phyloP scores from a whole-genome alignment of 2,797 vertebrate species.

The Arrhamphus sclerolepis region DNA sequence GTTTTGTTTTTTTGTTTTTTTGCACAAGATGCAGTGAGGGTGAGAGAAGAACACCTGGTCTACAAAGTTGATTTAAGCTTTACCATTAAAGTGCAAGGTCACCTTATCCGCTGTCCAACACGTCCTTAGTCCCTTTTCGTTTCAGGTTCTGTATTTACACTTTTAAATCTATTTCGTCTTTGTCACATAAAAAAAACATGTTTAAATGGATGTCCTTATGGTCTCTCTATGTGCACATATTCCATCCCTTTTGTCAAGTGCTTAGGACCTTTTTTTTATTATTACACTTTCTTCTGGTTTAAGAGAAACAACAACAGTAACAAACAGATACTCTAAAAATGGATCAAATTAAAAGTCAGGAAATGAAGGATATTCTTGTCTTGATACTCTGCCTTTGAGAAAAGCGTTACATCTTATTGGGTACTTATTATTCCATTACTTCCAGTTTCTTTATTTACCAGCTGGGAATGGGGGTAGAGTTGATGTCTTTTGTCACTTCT shows the following conservation, averaged over 20 bases:
- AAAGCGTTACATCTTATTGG: neutral
- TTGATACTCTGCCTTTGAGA: neutral
- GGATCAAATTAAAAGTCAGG: too few relatives aligned
- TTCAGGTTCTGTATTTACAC: neutral
- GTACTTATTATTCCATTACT: neutral
- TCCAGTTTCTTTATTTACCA: neutral
- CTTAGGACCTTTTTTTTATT: too few relatives aligned
- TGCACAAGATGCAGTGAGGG: neutral
- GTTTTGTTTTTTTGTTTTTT: neutral
- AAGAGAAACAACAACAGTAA: too few relatives aligned
- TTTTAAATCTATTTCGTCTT: neutral
- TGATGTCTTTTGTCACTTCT: neutral
- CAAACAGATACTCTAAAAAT: neutral
- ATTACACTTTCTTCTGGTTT: too few relatives aligned
- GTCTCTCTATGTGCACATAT: neutral
- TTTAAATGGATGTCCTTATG: neutral
- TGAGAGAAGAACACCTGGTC: slow-evolving; percentile 45
- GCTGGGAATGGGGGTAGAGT: neutral
- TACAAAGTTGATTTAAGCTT: slow-evolving; percentile 7
- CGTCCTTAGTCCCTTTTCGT: slow-evolving; percentile 5
- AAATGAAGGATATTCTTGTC: too few relatives aligned
- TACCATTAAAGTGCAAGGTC: slow-evolving; percentile 30
- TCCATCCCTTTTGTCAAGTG: neutral
- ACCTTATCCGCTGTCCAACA: slow-evolving; percentile 8
- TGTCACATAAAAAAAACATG: neutral